Evolutionary conservation across 64 coral and sea anemone genomes (phyloP).

Genomic region (Montipora efflorescens): DNA sequence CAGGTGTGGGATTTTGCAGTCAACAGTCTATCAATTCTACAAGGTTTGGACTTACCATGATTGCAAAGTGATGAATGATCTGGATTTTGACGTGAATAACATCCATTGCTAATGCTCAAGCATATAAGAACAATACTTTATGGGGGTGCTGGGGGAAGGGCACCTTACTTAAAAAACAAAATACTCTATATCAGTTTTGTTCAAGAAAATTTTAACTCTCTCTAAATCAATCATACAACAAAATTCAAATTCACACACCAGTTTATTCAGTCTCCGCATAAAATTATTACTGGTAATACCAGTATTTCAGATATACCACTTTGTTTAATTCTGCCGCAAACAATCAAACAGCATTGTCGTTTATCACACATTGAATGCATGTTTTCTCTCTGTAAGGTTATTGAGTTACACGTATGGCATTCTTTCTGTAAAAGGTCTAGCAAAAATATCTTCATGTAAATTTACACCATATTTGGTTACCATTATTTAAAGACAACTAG

Average conservation of each 20-base stretch:
- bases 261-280: conserved; percentile 11
- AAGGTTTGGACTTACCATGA: conserved; percentile 12
- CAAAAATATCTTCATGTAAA: not conserved
- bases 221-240: too few relatives aligned
- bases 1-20: conserved; percentile 87
- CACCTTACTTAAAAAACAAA: too few relatives aligned
- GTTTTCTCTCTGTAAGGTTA: not conserved
- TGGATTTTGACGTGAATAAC: not conserved
- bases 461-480: not conserved
- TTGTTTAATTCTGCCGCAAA: not conserved
- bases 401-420: not conserved
- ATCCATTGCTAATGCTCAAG: too few relatives aligned
- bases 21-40: conserved; percentile 65
- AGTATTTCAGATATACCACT: too few relatives aligned
- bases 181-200: too few relatives aligned
- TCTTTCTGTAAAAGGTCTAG: not conserved
- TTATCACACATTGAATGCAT: not conserved
- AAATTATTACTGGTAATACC: not conserved
- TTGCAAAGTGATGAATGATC: not conserved
- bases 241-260: not conserved
- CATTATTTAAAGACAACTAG: not conserved
- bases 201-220: too few relatives aligned
- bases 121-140: too few relatives aligned
- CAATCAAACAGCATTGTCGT: not conserved
- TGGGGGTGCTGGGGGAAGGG: too few relatives aligned